Conservation (phyloP, 2,113 vertebrate species). For the Origma solitaria region DNA sequence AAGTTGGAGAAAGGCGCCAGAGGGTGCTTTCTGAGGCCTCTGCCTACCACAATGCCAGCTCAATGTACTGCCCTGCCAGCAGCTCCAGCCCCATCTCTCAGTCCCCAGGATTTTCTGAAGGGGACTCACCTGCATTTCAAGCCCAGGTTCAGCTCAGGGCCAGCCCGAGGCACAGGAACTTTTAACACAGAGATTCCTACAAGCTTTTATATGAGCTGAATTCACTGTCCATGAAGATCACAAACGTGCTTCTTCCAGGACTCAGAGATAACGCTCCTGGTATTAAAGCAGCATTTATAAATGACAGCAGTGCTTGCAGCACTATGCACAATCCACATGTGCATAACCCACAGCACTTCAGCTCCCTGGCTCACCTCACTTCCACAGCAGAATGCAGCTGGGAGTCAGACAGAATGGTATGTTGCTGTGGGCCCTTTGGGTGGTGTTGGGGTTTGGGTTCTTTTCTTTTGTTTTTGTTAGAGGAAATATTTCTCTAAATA, state of each 20-base stretch:
- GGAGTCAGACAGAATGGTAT: background rate
- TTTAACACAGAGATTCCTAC: background rate
- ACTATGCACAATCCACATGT: background rate
- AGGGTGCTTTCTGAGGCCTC: accelerated
- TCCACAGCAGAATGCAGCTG: background rate
- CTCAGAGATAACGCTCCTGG: background rate
- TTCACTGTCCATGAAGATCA: background rate
- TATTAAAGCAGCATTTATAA: background rate
- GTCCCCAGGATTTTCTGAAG: background rate
- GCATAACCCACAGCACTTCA: background rate
- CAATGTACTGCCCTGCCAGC: background rate
- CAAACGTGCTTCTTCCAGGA: background rate
- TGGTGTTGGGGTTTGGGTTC: background rate
- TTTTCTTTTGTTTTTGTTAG: background rate
- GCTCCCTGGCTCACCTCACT: background rate
- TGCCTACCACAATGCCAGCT: background rate
- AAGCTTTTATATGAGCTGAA: background rate
- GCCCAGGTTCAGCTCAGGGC: background rate
- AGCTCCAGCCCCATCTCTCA: background rate
- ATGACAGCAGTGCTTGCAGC: background rate
- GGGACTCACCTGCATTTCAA: background rate
- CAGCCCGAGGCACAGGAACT: background rate
- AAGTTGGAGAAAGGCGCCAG: background rate
- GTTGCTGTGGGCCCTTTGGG: background rate
- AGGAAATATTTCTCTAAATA: background rate